Percentiles rank a stretch among this genome's conserved stretches.
Conservation (phyloP, 2,113 vertebrate species). For the Myrmophylax atrothorax region DNA sequence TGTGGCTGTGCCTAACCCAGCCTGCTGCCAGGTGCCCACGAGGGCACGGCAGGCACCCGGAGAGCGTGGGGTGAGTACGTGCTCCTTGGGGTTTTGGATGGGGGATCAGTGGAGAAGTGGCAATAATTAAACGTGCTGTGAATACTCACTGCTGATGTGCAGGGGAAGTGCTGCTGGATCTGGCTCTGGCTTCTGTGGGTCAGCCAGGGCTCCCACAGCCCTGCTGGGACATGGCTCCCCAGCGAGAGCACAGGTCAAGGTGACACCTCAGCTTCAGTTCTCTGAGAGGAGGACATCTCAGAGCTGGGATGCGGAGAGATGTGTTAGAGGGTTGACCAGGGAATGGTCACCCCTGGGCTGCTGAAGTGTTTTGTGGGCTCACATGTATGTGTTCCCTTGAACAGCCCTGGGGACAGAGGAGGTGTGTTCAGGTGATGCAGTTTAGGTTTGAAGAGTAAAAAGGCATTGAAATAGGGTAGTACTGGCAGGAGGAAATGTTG, state of each 20-base stretch:
- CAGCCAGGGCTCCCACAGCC: rapidly evolving
- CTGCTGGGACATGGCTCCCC: background rate
- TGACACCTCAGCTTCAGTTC: background rate
- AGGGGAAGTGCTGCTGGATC: background rate
- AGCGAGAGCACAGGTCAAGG: rapidly evolving
- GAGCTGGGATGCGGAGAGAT: rapidly evolving
- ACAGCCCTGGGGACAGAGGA: rapidly evolving
- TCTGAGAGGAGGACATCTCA: no score
- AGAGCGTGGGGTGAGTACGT: background rate
- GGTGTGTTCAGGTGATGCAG: background rate
- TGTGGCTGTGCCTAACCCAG: background rate
- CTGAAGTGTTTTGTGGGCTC: background rate
- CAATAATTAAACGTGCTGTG: background rate
- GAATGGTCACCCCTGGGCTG: background rate
- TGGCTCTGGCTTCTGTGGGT: rapidly evolving
- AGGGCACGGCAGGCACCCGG: background rate
- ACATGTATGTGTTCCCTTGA: rapidly evolving
- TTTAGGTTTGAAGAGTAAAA: background rate
- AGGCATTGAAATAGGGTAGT: background rate
- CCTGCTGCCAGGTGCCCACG: background rate
- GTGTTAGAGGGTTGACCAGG: rapidly evolving
- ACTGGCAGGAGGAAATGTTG: background rate
- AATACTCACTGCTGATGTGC: background rate
- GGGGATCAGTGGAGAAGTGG: background rate
- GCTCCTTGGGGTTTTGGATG: rapidly evolving